Percentiles rank a stretch among this genome's conserved stretches.
phyloP scores from a whole-genome alignment of 2,797 vertebrate species.

The Gila robusta region DNA sequence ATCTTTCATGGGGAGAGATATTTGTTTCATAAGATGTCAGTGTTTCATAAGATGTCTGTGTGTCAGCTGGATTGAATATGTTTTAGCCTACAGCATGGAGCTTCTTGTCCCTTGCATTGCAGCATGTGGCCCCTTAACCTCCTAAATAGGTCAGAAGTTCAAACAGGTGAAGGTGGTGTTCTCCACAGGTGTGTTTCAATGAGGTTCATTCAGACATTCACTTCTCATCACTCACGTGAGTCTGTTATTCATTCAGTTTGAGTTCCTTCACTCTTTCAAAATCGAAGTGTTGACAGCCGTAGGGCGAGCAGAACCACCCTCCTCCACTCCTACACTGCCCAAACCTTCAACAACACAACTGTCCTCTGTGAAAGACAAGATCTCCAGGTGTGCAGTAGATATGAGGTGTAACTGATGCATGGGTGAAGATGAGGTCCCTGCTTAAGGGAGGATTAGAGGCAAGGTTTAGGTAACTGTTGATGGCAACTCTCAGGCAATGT shows the following conservation, averaged over 20 bases:
- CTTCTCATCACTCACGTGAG: slow-evolving; percentile 49
- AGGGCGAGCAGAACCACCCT: slow-evolving; percentile 31
- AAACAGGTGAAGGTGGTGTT: slow-evolving; percentile 61
- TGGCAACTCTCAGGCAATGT: slow-evolving; percentile 23
- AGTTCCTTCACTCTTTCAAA: slow-evolving; percentile 54
- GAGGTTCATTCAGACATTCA: slow-evolving; percentile 54
- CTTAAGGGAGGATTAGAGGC: slow-evolving; percentile 22
- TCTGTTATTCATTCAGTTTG: slow-evolving; percentile 50
- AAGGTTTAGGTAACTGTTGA: slow-evolving; percentile 36
- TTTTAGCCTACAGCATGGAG: not conserved
- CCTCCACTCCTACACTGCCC: slow-evolving; percentile 38
- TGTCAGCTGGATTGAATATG: not conserved
- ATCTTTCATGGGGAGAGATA: not conserved
- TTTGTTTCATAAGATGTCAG: not conserved
- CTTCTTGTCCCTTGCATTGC: slow-evolving; percentile 11
- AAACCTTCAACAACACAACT: slow-evolving; percentile 48
- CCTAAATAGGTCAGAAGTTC: slow-evolving; percentile 54
- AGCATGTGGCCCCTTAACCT: slow-evolving; percentile 28
- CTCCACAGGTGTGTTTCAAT: slow-evolving; percentile 62
- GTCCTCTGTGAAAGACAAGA: slow-evolving; percentile 48
- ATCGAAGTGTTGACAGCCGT: slow-evolving; percentile 60
- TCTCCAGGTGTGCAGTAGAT: slow-evolving; percentile 62
- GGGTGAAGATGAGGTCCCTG: slow-evolving; percentile 36
- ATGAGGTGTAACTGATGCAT: slow-evolving; percentile 40
- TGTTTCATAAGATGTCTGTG: too few relatives aligned